Percentiles rank a stretch among this genome's conserved stretches.
Evolutionary conservation across 2,888 invertebrate genomes (phyloP).

Genomic region (Hermodice carunculata): DNA sequence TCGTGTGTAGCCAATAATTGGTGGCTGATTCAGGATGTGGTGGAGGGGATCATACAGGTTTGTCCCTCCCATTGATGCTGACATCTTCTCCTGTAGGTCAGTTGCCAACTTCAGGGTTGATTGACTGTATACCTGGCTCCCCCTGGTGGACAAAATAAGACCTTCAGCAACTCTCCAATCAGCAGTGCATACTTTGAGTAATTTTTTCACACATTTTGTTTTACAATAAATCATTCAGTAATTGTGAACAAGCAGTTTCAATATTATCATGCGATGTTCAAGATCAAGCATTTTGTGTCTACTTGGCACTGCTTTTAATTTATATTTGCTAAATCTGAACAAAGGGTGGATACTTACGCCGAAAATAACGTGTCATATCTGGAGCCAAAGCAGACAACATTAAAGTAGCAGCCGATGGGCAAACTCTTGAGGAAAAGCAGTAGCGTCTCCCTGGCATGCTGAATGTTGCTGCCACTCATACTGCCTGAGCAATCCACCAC

Average conservation of each 20-base stretch:
- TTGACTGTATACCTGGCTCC: constrained; percentile 50
- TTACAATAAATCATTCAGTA: too few species aligned
- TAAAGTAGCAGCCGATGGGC: constrained; percentile 52
- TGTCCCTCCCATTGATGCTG: constrained; percentile 63
- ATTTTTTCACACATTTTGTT: too few species aligned
- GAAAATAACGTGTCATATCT: constrained; percentile 50
- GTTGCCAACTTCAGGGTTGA: constrained; percentile 45
- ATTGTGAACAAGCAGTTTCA: too few species aligned
- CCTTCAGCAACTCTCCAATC: not conserved
- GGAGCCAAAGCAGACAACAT: constrained; percentile 53
- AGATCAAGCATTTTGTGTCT: too few species aligned
- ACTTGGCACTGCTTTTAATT: too few species aligned
- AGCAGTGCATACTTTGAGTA: too few species aligned
- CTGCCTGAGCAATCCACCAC: too few species aligned
- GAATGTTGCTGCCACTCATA: constrained; percentile 50
- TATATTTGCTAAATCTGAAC: too few species aligned
- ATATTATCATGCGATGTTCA: too few species aligned
- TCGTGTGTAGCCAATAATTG: too few species aligned
- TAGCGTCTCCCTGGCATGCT: constrained; percentile 50
- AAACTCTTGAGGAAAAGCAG: constrained; percentile 57
- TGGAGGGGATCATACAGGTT: constrained; percentile 59
- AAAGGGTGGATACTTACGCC: constrained; percentile 41
- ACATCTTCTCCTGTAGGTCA: constrained; percentile 42
- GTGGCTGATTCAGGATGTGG: too few species aligned
- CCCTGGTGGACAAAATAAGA: constrained; percentile 11